Evolutionary conservation across 2,113 vertebrate genomes (phyloP).

Genomic region (Mesitornis unicolor): DNA sequence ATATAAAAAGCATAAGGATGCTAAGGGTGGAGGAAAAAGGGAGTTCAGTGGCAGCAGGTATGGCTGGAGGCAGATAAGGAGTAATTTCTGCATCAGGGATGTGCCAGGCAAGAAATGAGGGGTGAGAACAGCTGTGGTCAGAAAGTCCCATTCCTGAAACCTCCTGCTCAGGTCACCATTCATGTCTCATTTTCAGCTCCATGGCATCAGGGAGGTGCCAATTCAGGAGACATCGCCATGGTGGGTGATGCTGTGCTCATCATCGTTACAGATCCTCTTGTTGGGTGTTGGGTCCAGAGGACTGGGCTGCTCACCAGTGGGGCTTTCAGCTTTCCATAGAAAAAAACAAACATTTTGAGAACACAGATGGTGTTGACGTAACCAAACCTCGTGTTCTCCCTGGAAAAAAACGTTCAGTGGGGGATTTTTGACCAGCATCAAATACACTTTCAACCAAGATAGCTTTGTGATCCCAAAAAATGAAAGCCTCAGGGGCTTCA

Average conservation of each 20-base stretch:
- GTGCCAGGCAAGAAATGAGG: neutral
- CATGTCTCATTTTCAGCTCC: neutral
- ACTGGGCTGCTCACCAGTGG: neutral
- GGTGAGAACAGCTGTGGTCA: rapidly evolving
- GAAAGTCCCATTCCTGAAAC: neutral
- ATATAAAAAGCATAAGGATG: neutral
- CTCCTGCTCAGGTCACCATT: neutral
- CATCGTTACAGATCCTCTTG: neutral
- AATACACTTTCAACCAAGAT: neutral
- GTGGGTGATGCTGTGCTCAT: neutral
- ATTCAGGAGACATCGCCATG: neutral
- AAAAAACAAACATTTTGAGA: neutral
- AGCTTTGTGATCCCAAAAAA: neutral
- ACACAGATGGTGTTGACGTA: neutral
- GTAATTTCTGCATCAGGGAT: neutral
- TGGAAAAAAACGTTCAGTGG: neutral
- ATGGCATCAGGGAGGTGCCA: neutral
- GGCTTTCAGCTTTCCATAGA: neutral
- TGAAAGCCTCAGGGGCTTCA: neutral
- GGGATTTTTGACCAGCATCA: neutral
- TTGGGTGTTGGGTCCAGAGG: neutral
- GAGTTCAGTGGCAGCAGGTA: neutral
- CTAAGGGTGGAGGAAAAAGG: neutral
- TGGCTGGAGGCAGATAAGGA: neutral
- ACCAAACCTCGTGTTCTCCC: neutral